A percentile compares a stretch with the other conserved stretches of the same genome.
phyloP scores from a whole-genome alignment of 2,797 vertebrate species.

The Moxostoma hubbsi region DNA sequence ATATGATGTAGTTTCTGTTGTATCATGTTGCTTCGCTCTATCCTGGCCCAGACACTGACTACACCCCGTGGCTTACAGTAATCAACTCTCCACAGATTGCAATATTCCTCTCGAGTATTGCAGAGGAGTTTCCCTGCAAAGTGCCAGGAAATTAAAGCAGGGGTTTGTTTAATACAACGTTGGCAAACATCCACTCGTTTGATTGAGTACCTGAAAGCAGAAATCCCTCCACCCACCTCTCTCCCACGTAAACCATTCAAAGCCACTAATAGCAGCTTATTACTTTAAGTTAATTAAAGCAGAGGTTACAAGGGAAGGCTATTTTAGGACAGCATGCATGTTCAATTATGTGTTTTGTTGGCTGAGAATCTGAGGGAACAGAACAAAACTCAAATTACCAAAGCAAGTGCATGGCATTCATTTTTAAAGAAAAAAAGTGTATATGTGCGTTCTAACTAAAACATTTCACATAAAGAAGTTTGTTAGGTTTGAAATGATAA shows the following conservation, averaged over 20 bases:
- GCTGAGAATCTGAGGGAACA: not conserved
- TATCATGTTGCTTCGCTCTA: conserved; percentile 9
- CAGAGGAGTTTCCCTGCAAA: conserved; percentile 15
- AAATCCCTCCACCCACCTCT: conserved; percentile 14
- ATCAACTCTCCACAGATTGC: conserved; percentile 12
- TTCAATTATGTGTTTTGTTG: conserved; percentile 15
- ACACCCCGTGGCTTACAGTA: conserved; percentile 3
- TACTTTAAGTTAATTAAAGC: conserved; percentile 68
- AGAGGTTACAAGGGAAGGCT: conserved; percentile 55
- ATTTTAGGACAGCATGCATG: conserved; percentile 57
- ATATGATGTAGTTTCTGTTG: not conserved
- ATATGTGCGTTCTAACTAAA: too few relatives aligned
- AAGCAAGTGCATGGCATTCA: too few relatives aligned
- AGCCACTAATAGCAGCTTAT: conserved; percentile 67
- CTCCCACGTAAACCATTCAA: conserved; percentile 53
- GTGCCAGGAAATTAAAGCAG: conserved; percentile 20
- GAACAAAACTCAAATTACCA: not conserved
- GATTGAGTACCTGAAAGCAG: conserved; percentile 37
- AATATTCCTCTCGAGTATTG: conserved; percentile 13
- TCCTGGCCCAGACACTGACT: not conserved
- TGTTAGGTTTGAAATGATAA: too few relatives aligned
- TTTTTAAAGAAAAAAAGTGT: too few relatives aligned
- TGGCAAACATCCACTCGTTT: conserved; percentile 38
- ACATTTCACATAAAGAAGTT: too few relatives aligned
- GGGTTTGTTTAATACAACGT: conserved; percentile 34